Percentiles rank a stretch among this genome's conserved stretches.
Conservation (phyloP, 2,888 invertebrate species). For the Callinectes sapidus region DNA sequence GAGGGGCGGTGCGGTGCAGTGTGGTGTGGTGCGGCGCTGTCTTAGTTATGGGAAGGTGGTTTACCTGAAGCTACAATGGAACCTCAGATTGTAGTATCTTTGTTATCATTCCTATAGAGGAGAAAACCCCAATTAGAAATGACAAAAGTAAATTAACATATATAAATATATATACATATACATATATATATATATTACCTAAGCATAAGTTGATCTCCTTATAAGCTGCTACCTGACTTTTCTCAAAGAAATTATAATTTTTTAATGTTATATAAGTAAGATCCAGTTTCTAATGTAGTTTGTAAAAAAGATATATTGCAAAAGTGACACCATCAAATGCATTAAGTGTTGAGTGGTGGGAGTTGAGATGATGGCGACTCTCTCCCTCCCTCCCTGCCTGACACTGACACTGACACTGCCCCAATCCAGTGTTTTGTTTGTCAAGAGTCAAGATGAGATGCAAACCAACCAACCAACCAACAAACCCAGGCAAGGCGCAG, state of each 20-base stretch:
- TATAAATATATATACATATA: background rate
- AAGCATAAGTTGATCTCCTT: constrained; percentile 23
- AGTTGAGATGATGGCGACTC: background rate
- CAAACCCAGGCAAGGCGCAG: background rate
- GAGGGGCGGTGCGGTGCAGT: too few relatives aligned
- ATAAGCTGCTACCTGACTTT: constrained; percentile 32
- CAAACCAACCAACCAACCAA: background rate
- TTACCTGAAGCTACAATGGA: constrained; percentile 32
- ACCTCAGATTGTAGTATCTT: constrained; percentile 28
- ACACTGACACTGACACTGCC: background rate
- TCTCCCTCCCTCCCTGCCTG: background rate
- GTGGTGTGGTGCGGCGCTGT: background rate
- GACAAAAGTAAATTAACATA: constrained; percentile 21
- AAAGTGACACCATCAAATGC: background rate
- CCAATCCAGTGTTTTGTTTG: background rate
- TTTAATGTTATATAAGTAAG: constrained; percentile 26
- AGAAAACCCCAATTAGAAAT: constrained; percentile 17
- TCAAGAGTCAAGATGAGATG: background rate
- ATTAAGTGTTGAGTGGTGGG: constrained; percentile 5
- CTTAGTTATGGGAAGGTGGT: background rate
- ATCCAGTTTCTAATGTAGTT: constrained; percentile 8
- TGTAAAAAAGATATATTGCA: background rate
- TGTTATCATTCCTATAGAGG: constrained; percentile 31
- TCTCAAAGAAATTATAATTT: constrained; percentile 35
- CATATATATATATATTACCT: background rate